These are phyloP conservation scores for Adela reaumurella DNA, from an alignment of 2,888 invertebrate genomes.

Conservation along the genomic window DNA sequence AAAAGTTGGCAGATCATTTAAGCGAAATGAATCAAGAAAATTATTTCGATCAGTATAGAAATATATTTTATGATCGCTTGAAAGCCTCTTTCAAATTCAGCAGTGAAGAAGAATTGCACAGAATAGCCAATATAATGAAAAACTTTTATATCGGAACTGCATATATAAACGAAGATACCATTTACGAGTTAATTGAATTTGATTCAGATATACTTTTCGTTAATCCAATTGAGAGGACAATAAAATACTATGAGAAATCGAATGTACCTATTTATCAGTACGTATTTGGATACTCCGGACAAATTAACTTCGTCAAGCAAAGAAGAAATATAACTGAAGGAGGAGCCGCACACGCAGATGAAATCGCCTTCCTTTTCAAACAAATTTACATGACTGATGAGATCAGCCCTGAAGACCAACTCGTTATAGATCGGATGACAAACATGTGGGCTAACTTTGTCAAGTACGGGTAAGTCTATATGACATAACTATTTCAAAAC, in stretches of 20 bases:
- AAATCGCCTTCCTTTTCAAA: conserved; percentile 16
- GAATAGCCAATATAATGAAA: conserved; percentile 12
- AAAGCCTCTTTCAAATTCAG: neutral
- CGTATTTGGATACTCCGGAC: conserved; percentile 6
- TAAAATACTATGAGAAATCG: conserved; percentile 10
- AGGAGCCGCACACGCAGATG: conserved; percentile 8
- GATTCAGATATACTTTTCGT: conserved; percentile 19
- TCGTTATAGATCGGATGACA: conserved; percentile 11
- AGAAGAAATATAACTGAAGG: neutral
- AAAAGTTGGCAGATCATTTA: conserved; percentile 12
- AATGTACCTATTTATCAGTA: conserved; percentile 4
- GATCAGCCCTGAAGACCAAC: conserved; percentile 4
- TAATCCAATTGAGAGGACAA: conserved; percentile 20
- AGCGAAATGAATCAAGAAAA: neutral
- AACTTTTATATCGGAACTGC: conserved; percentile 17
- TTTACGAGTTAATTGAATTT: conserved; percentile 19
- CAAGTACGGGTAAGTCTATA: conserved; percentile 27
- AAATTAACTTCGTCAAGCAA: conserved; percentile 6
- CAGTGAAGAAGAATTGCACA: conserved; percentile 9
- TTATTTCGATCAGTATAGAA: neutral
- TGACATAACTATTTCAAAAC: too few relatives aligned
- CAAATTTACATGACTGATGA: conserved; percentile 3
- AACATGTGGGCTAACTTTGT: conserved; percentile 23
- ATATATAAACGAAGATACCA: conserved; percentile 13
- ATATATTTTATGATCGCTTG: conserved; percentile 1